Percentiles rank a stretch among this genome's conserved stretches.
Evolutionary conservation across 35 echinoderm and acorn worm genomes (phyloP).

Genomic region (Diadema setosum): DNA sequence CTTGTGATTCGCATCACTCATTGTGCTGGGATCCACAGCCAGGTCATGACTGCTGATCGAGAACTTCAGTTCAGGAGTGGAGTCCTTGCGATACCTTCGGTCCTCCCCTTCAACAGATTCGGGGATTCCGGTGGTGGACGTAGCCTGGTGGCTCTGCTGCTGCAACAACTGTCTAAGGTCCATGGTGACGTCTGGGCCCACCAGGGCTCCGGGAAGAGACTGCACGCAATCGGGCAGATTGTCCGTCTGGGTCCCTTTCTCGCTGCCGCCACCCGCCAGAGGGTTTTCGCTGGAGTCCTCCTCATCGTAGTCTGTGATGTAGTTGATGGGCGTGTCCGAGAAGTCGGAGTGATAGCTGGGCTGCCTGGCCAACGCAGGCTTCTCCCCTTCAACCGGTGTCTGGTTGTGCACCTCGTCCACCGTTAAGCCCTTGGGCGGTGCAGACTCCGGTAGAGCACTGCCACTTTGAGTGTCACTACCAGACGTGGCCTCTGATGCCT

Average conservation of each 20-base stretch:
- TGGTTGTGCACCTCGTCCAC: neutral
- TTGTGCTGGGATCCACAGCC: neutral
- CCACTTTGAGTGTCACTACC: neutral
- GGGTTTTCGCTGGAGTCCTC: neutral
- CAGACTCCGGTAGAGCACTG: neutral
- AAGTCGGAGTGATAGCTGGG: conserved; percentile 21
- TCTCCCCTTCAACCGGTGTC: neutral
- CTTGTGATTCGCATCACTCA: neutral
- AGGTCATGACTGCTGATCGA: neutral
- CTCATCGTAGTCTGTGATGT: conserved; percentile 6
- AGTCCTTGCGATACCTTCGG: neutral
- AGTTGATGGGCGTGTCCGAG: conserved; percentile 49
- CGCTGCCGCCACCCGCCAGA: neutral
- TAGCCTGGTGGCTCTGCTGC: neutral
- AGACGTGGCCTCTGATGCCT: neutral
- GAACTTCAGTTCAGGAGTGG: neutral
- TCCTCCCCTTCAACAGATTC: neutral
- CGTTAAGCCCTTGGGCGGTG: neutral
- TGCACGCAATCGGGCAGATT: neutral
- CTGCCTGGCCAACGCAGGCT: neutral
- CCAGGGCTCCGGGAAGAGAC: neutral
- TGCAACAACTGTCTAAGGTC: neutral
- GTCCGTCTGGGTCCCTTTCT: conserved; percentile 42
- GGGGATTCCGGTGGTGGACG: neutral
- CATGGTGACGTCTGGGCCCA: neutral